phyloP scores from a whole-genome alignment of 2,888 invertebrate genomes.

The Timema podura region DNA sequence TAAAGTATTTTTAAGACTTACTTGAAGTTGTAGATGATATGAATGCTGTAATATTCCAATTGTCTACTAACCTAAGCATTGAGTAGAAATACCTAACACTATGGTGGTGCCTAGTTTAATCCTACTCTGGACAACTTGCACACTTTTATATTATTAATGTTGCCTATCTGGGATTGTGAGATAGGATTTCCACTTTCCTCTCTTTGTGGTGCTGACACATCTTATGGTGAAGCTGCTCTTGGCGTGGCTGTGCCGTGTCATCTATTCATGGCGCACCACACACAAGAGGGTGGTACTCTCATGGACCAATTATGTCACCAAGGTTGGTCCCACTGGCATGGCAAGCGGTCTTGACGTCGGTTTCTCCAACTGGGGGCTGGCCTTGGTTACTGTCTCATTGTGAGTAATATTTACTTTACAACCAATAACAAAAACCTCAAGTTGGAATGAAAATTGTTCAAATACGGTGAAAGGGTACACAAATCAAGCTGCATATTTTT shows the following conservation, averaged over 20 bases:
- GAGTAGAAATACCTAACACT: no score
- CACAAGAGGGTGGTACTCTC: conserved; percentile 63
- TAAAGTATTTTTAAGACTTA: no score
- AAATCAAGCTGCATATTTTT: no score
- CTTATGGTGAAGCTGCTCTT: conserved; percentile 82
- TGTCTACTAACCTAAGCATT: no score
- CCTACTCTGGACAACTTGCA: no score
- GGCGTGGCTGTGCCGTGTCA: conserved; percentile 63
- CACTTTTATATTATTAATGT: conserved; percentile 27
- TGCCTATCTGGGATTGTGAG: conserved; percentile 38
- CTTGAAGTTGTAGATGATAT: no score
- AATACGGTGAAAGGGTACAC: no score
- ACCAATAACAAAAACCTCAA: no score
- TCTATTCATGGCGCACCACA: conserved; percentile 54
- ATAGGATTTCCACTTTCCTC: conserved; percentile 82
- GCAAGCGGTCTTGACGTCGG: conserved; percentile 96
- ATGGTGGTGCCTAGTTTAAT: no score
- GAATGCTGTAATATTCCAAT: no score
- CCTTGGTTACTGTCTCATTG: conserved; percentile 89
- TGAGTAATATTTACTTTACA: conserved; percentile 47
- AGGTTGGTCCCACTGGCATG: conserved; percentile 80
- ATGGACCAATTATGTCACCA: conserved; percentile 72
- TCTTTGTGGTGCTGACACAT: conserved; percentile 87
- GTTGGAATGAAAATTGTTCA: no score
- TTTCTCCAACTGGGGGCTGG: conserved; percentile 97